A percentile compares a stretch with the other conserved stretches of the same genome.
These are phyloP conservation scores for Petaurus breviceps DNA, from an alignment of 2,113 vertebrate species.

Conservation along the genomic window DNA sequence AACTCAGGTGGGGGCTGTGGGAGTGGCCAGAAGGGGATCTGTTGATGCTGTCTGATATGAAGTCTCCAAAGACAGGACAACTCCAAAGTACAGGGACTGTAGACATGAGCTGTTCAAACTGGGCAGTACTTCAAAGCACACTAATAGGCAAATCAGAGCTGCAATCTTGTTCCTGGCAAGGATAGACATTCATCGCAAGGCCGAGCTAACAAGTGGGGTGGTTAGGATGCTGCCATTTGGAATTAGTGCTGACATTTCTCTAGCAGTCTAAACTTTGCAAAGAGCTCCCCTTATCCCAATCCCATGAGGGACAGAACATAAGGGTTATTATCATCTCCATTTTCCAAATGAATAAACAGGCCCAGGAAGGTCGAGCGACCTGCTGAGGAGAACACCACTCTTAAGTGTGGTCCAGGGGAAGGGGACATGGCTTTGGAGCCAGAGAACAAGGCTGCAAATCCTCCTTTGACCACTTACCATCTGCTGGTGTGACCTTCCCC, in stretches of 20 bases:
- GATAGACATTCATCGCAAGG: not conserved
- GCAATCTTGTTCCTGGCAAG: not conserved
- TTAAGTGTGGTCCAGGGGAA: not conserved
- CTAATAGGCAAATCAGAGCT: not conserved
- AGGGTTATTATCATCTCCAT: not conserved
- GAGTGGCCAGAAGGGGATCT: not conserved
- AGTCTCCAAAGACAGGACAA: not conserved
- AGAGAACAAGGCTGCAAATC: not conserved
- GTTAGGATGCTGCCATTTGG: not conserved
- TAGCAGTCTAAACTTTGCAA: not conserved
- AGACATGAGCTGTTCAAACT: not conserved
- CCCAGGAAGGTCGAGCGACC: not conserved
- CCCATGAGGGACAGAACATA: not conserved
- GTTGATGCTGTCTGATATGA: not conserved
- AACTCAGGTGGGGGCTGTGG: not conserved
- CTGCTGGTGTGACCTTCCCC: not conserved
- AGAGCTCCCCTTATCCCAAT: not conserved
- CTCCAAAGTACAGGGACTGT: not conserved
- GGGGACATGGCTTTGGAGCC: not conserved
- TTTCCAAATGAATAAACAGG: not conserved
- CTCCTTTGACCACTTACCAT: not conserved
- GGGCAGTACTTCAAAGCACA: not conserved
- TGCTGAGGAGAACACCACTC: not conserved
- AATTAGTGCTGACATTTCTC: not conserved
- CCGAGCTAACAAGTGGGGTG: not conserved